phyloP scores from a whole-genome alignment of 2,797 vertebrate genomes.

The Coregonus sp. region DNA sequence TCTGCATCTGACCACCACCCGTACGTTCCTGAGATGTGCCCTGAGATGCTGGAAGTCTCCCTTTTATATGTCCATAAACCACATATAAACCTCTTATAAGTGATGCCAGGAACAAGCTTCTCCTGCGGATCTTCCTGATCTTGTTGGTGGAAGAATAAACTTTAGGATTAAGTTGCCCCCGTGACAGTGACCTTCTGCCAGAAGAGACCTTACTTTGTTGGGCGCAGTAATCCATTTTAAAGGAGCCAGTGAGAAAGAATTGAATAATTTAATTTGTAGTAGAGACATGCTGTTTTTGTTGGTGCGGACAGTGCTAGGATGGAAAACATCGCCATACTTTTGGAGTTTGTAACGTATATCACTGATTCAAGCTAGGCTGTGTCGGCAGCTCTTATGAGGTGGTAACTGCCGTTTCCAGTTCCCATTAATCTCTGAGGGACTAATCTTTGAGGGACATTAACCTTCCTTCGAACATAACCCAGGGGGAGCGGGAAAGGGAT shows the following conservation, averaged over 20 bases:
- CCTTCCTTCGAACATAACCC: too few relatives aligned
- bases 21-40: background rate
- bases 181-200: background rate
- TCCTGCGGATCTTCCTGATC: slow-evolving; percentile 51
- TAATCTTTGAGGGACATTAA: background rate
- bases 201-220: slow-evolving; percentile 15
- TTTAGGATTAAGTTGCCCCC: slow-evolving; percentile 56
- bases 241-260: background rate
- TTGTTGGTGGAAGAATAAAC: slow-evolving; percentile 59
- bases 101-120: slow-evolving; percentile 39
- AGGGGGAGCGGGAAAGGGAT: too few relatives aligned
- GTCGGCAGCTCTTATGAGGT: background rate
- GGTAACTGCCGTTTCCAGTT: background rate
- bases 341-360: background rate
- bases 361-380: background rate
- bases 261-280: background rate
- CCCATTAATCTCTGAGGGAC: background rate
- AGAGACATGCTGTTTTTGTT: background rate
- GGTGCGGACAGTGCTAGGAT: background rate
- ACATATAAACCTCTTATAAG: slow-evolving; percentile 36
- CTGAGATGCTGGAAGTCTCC: background rate
- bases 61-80: slow-evolving; percentile 59
- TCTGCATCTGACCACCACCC: background rate
- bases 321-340: background rate
- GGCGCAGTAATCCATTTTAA: slow-evolving; percentile 23